Evolutionary conservation across 2,113 vertebrate genomes (phyloP), one percentile per base, ranked within the genome.

Genomic region (Pseudonaja textilis): DNA sequence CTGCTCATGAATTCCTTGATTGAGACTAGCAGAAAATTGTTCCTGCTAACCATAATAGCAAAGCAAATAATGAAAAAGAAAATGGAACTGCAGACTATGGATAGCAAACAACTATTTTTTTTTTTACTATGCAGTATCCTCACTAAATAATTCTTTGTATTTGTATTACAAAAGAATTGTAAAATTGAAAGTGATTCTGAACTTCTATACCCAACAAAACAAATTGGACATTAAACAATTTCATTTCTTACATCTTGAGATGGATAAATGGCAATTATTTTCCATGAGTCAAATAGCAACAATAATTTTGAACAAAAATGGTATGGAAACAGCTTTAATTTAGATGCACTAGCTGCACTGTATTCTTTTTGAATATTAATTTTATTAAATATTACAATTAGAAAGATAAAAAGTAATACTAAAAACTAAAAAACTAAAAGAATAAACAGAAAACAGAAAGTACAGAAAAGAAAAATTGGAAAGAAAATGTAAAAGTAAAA

Each of bases 241-340:
- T 89, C 69, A 87, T 47, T 45, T 90, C 45, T 61, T 92, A 95
- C 89, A 93, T 96, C 97, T 95, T 97, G 97, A 96, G 96, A 96
- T 95, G 92, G 96, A 95, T 96, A 95, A 95, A 92, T 93, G 90
- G 95, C 95, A 97, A 95, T 97, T 97, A 96, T 93, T 95, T 96
- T 91, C 87, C 9, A 56, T 87, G 92, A 96, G 93, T 90, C 93
- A 90, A 91, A 88, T 93, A 93, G 91, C 93, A 96, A 61, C 90
- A 93, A 34, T 94, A 88, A 93, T 89, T 96, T 93, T 91, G 91
- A 95, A 95, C 45, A 96, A 94, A 52, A 61, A 95, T 25, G 91
- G 50, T 29, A 87, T 23, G 86, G 56, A 88, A 93, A n/a, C 95
- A 93, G 87, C 18, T 88, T 95, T 90, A 25, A 93, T 89, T 89